Evolutionary conservation across 2,113 vertebrate species (phyloP), one percentile per base, ranked within the genome.

Genomic region (Campylorhamphus procurvoides): DNA sequence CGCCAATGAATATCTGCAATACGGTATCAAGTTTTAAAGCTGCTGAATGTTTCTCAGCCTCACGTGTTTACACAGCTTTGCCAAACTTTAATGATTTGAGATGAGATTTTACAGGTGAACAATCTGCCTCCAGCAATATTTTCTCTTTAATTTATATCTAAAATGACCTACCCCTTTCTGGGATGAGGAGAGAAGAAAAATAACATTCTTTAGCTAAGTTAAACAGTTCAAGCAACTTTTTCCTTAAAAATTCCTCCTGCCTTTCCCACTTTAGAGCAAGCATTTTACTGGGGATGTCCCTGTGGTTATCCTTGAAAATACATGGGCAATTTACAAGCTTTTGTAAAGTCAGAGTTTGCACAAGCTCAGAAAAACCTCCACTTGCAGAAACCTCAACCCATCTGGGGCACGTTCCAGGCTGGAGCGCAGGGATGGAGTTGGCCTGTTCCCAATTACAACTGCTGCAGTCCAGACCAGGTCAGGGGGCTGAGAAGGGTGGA

Each of bases 51-150:
- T 71, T 40, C 64, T 83, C 28, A 33, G 35, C 47, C 82, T 73
- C 59, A 4, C 71, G 67, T 91, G 67, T 79, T 93, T 95, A 91
- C 13, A 64, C 49, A 60, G 84, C 85, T 94, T 93, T 75, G 91
- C 94, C 90, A 95, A 71, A 90, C 6, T 94, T 84, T 77, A 91
- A 94, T 74, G 75, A 90, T 93, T 93, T 93, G 92, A 95, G 91
- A 96, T 74, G 84, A 94, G 85, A 90, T 96, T 94, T 96, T 77
- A 86, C 82, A 91, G 79, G 94, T 90, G 89, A 94, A 84, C 49
- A 87, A 72, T 83, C 58, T 90, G 78, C 75, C 84, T 91, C 59
- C 44, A 59, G 78, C n/a, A 60, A 49, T 35, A 79, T 71, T 88
- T 95, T 59, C 52, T 50, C 58, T 91, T 90, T 50, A 89, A 85